Evolutionary conservation across 2,113 vertebrate genomes (phyloP), one percentile per base, ranked within the genome.

Genomic region (Dunckerocampus dactyliophorus): DNA sequence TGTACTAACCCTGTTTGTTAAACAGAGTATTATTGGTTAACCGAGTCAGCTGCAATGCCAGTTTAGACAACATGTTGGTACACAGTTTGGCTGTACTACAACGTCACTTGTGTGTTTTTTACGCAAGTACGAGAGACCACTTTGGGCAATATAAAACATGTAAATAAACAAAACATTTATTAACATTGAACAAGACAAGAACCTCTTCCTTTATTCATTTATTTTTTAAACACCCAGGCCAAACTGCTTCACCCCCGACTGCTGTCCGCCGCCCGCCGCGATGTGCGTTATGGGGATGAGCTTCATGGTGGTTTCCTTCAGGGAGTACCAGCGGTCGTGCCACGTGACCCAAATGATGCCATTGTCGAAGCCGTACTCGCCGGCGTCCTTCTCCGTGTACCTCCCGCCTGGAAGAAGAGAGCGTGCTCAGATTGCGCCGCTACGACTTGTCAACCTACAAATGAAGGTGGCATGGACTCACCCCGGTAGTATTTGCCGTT

Each of bases 281-380:
- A 94, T 57, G 85, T 93, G 92, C 65, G 83, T 94, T 67, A 93
- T 82, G 15, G 95, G 96, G 45, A 99, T 97, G 42, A 99, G 56
- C 88, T 98, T 99, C 95, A 99, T 97, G 28, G 92, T 88, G 39
- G 93, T 92, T 81, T 93, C 92, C 82, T 97, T 99, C 90, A 99
- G 81, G 24, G 96, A 99, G 77, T 98, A 95, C 95, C 95, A 99
- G 60, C 93, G 92, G 66, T 68, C 48, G 70, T 90, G 95, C 94
- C 94, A 98, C 0, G 95, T 98, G 49, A 87, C 91, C 96, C 96
- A 99, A 73, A 92, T 95, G 67, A 99, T 95, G 55, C 97, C 94
- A 6, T 97, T 95, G 82, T 99, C 95, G 24, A 60, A 93, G 37
- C 92, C 92, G 2, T 20, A 14, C 34, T 91, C 76, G 8, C 90